phyloP scores from a whole-genome alignment of 1,140 invertebrate genomes.

The Heliconius hewitsoni region DNA sequence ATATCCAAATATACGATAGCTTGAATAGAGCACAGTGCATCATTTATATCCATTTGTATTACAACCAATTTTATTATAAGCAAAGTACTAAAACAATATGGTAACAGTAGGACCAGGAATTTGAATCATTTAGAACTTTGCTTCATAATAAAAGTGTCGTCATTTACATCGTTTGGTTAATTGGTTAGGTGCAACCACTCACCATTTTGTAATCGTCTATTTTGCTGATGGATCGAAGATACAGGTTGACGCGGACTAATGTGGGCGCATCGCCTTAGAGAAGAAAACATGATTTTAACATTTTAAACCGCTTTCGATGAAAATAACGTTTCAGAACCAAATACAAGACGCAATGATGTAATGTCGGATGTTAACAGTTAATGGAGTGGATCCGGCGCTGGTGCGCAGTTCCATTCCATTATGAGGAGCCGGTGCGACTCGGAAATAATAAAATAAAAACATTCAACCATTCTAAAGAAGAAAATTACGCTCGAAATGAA shows the following conservation, averaged over 20 bases:
- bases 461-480: conserved; percentile 31
- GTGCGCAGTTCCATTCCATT: conserved; percentile 31
- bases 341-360: conserved; percentile 50
- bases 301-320: conserved; percentile 48
- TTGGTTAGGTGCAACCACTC: conserved; percentile 83
- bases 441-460: conserved; percentile 27
- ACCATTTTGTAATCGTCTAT: conserved; percentile 99
- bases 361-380: conserved; percentile 57
- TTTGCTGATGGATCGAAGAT: conserved; percentile 97
- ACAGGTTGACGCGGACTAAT: conserved; percentile 94
- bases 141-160: conserved; percentile 73
- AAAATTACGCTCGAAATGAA: conserved; percentile 37
- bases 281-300: conserved; percentile 65
- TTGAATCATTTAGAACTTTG: conserved; percentile 49
- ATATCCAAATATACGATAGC: conserved; percentile 69
- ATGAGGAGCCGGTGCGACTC: conserved; percentile 24
- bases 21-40: conserved; percentile 74
- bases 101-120: background rate
- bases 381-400: conserved; percentile 49
- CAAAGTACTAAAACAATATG: conserved; percentile 48
- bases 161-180: conserved; percentile 51
- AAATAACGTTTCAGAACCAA: conserved; percentile 16
- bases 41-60: conserved; percentile 62
- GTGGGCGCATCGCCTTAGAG: conserved; percentile 87
- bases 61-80: conserved; percentile 73